Percentiles rank a stretch among this genome's conserved stretches.
Evolutionary conservation across 2,888 invertebrate species (phyloP).

Genomic region (Tiliacea aurago): DNA sequence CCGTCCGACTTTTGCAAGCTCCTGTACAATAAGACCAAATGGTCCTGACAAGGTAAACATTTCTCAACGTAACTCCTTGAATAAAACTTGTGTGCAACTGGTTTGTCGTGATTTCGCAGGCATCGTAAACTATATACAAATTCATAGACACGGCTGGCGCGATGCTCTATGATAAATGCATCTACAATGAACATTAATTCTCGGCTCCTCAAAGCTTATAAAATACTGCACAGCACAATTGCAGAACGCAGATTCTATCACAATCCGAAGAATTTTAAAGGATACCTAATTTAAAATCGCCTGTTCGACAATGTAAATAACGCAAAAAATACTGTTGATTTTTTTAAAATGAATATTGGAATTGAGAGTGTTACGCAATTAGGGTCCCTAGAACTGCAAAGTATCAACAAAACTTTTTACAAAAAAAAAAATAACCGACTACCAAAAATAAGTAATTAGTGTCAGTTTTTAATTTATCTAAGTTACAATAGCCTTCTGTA

Average conservation of each 20-base stretch:
- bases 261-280: neutral
- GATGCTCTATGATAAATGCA: conserved; percentile 29
- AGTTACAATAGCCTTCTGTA: too few relatives aligned
- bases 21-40: neutral
- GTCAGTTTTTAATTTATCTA: too few relatives aligned
- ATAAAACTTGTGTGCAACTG: conserved; percentile 23
- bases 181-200: neutral
- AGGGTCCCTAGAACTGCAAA: neutral
- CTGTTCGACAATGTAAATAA: neutral
- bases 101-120: conserved; percentile 37
- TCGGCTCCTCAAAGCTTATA: neutral
- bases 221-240: neutral
- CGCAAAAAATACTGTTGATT: neutral
- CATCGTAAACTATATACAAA: conserved; percentile 47
- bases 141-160: conserved; percentile 45
- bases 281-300: too few relatives aligned
- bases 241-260: too few relatives aligned
- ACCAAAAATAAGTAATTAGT: too few relatives aligned
- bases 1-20: neutral
- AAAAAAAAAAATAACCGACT: too few relatives aligned
- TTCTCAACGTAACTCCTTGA: conserved; percentile 20
- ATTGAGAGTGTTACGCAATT: neutral
- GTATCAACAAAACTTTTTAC: neutral
- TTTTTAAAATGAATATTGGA: neutral
- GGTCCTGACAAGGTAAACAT: conserved; percentile 11